phyloP scores from a whole-genome alignment of 2,113 vertebrate species.

The Dipodomys stephensi region DNA sequence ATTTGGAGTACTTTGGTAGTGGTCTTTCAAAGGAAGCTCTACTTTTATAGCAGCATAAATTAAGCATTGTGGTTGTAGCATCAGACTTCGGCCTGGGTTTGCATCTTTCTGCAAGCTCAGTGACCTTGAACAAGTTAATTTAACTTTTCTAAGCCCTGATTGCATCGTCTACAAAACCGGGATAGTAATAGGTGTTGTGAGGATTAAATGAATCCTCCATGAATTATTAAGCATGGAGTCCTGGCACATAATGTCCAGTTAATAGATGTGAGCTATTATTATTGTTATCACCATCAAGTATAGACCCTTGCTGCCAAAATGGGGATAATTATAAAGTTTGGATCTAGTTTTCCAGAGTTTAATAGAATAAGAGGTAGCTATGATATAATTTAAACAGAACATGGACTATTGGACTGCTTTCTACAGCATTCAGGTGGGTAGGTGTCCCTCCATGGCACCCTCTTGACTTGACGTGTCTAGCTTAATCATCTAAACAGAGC shows the following conservation, averaged over 20 bases:
- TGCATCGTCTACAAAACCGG: constrained; percentile 31
- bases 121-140: constrained; percentile 66
- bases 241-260: constrained; percentile 20
- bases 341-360: constrained; percentile 4
- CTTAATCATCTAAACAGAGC: not conserved
- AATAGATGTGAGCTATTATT: constrained; percentile 16
- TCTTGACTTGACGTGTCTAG: not conserved
- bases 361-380: not conserved
- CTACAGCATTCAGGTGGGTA: not conserved
- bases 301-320: constrained; percentile 55
- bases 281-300: constrained; percentile 20
- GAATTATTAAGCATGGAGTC: constrained; percentile 31
- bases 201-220: constrained; percentile 33
- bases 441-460: not conserved
- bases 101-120: constrained; percentile 12
- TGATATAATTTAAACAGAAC: constrained; percentile 20
- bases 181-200: constrained; percentile 5
- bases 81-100: constrained; percentile 14
- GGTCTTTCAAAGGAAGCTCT: constrained; percentile 32
- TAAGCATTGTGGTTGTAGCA: constrained; percentile 4
- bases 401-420: not conserved
- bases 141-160: constrained; percentile 10
- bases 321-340: constrained; percentile 36
- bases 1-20: not conserved
- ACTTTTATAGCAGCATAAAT: constrained; percentile 17